These are phyloP conservation scores for Drosophila trichaetosa DNA, from an alignment of 2,888 invertebrate genomes.

Conservation along the genomic window DNA sequence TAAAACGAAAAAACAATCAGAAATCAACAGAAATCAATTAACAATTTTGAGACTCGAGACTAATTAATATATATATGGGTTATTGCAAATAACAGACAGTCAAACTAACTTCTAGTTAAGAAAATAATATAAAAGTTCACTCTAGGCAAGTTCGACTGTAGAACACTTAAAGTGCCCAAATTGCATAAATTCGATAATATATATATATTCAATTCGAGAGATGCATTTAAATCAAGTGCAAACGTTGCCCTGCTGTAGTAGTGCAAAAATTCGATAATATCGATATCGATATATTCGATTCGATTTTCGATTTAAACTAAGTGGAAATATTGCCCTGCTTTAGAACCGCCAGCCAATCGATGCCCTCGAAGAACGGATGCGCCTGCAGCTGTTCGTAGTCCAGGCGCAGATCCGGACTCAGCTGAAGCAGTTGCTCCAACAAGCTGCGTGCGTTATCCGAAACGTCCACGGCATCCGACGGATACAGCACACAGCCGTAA, in stretches of 20 bases:
- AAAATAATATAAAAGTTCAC: not conserved
- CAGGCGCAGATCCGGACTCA: slow-evolving; percentile 76
- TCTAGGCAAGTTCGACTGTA: not conserved
- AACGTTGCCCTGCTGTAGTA: not conserved
- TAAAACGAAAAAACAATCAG: slow-evolving; percentile 21
- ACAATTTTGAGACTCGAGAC: slow-evolving; percentile 19
- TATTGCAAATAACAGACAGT: not conserved
- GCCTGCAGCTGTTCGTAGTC: slow-evolving; percentile 80
- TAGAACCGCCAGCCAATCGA: slow-evolving; percentile 79
- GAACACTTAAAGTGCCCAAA: not conserved
- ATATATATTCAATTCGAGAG: not conserved
- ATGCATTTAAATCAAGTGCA: not conserved
- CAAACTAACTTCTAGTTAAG: not conserved
- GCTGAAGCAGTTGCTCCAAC: slow-evolving; percentile 80
- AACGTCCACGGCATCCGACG: slow-evolving; percentile 76
- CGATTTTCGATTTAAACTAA: not conserved
- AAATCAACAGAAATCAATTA: slow-evolving; percentile 14
- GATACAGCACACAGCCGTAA: slow-evolving; percentile 84
- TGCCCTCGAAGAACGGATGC: slow-evolving; percentile 82
- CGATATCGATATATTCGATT: not conserved
- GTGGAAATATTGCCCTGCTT: slow-evolving; percentile 63
- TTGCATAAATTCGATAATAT: slow-evolving; percentile 17
- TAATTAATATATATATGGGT: not conserved
- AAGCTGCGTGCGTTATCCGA: slow-evolving; percentile 80
- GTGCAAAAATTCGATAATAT: slow-evolving; percentile 3